Conservation (phyloP, 2,113 vertebrate species). For the Aythya baeri region DNA sequence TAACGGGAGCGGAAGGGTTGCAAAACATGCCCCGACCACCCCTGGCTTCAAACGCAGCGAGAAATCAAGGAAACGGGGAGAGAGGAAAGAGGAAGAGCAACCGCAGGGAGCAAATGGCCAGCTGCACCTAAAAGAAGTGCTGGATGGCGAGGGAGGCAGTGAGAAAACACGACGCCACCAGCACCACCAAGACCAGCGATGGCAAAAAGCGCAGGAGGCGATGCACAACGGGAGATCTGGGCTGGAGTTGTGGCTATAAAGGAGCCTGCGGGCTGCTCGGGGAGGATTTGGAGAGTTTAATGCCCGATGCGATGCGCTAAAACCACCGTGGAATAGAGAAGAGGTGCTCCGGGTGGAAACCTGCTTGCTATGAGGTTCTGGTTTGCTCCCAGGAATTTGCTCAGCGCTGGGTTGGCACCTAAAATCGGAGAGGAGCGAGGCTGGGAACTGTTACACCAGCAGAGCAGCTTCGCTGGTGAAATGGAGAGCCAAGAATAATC, state of each 20-base stretch:
- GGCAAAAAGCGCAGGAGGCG: fast-evolving
- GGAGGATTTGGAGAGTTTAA: not conserved
- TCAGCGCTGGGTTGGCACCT: not conserved
- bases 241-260: not conserved
- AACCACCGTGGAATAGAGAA: not conserved
- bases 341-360: not conserved
- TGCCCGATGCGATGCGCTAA: fast-evolving
- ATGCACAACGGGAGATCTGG: not conserved
- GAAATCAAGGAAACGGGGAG: not conserved
- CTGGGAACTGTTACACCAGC: not conserved
- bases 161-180: not conserved
- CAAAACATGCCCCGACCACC: not conserved
- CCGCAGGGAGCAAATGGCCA: not conserved
- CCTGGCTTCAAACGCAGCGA: not conserved
- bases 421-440: fast-evolving
- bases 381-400: not conserved
- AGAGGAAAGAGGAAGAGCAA: not conserved
- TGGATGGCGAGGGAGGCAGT: not conserved
- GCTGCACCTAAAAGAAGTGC: not conserved
- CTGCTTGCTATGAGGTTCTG: not conserved
- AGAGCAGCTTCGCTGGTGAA: not conserved
- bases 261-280: not conserved
- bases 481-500: not conserved
- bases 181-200: not conserved
- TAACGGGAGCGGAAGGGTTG: slow-evolving; percentile 3